phyloP scores from a whole-genome alignment of 2,888 invertebrate genomes.

The Molorchus minor region DNA sequence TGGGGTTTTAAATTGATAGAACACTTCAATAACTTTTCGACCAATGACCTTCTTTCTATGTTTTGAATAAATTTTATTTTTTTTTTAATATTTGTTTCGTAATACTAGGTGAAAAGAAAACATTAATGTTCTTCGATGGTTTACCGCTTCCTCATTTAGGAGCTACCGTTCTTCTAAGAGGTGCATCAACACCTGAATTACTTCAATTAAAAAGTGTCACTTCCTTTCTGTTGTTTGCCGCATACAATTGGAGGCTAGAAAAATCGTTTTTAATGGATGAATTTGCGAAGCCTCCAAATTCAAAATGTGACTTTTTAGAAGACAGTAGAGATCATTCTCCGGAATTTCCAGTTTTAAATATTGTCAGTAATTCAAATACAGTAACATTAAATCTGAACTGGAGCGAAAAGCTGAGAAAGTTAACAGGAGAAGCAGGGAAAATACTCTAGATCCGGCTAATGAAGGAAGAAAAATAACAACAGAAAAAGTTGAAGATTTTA shows the following conservation, averaged over 20 bases:
- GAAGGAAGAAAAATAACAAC: conserved; percentile 61
- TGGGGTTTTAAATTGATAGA: too few species aligned
- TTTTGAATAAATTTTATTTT: conserved; percentile 3
- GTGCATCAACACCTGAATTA: conserved; percentile 76
- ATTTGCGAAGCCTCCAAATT: conserved; percentile 78
- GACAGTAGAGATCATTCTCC: conserved; percentile 61
- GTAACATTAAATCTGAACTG: neutral
- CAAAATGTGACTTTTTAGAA: conserved; percentile 62
- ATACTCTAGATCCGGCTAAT: conserved; percentile 24
- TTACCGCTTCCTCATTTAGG: conserved; percentile 84
- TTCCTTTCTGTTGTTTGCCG: conserved; percentile 81
- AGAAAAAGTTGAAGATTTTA: conserved; percentile 77
- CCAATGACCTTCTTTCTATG: neutral
- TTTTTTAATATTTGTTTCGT: neutral
- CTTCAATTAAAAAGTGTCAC: conserved; percentile 84
- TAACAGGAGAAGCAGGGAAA: conserved; percentile 5
- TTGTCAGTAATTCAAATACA: neutral
- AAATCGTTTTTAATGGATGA: conserved; percentile 90
- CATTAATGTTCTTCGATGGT: conserved; percentile 93
- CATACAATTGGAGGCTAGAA: conserved; percentile 93
- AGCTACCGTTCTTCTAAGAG: conserved; percentile 88
- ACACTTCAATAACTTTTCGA: neutral
- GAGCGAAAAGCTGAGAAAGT: conserved; percentile 9
- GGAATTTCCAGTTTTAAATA: conserved; percentile 36
- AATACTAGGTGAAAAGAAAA: conserved; percentile 74